phyloP scores from a whole-genome alignment of 2,113 vertebrate genomes.

The Ploceus nigricollis region DNA sequence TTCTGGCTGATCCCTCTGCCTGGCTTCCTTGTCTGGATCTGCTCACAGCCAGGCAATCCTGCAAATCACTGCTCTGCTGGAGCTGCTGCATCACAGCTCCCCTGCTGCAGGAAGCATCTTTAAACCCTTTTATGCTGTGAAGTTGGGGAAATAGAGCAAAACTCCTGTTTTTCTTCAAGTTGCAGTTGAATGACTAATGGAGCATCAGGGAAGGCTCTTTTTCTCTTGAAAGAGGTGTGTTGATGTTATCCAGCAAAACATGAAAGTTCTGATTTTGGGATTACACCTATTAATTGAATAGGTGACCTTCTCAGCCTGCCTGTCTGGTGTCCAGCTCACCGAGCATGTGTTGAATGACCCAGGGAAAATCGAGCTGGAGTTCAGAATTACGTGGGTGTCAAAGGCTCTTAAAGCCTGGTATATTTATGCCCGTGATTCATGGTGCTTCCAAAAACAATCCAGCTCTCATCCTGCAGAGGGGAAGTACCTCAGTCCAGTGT shows the following conservation, averaged over 20 bases:
- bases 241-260: background rate
- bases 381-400: background rate
- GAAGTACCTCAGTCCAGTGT: background rate
- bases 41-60: background rate
- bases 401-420: conserved; percentile 3
- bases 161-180: background rate
- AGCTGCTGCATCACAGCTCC: background rate
- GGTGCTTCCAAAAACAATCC: conserved; percentile 5
- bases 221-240: background rate
- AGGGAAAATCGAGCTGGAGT: background rate
- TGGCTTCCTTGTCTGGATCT: background rate
- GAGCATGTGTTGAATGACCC: background rate
- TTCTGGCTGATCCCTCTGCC: background rate
- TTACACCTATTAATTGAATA: background rate
- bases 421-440: conserved; percentile 3
- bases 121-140: background rate
- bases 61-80: background rate
- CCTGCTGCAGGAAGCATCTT: background rate
- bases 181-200: background rate
- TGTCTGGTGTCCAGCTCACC: rapidly evolving
- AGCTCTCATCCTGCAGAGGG: background rate
- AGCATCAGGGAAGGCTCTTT: background rate
- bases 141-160: background rate
- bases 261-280: background rate
- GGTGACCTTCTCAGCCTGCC: background rate